phyloP scores from a whole-genome alignment of 2,113 vertebrate species.

The Eleginops maclovinus region DNA sequence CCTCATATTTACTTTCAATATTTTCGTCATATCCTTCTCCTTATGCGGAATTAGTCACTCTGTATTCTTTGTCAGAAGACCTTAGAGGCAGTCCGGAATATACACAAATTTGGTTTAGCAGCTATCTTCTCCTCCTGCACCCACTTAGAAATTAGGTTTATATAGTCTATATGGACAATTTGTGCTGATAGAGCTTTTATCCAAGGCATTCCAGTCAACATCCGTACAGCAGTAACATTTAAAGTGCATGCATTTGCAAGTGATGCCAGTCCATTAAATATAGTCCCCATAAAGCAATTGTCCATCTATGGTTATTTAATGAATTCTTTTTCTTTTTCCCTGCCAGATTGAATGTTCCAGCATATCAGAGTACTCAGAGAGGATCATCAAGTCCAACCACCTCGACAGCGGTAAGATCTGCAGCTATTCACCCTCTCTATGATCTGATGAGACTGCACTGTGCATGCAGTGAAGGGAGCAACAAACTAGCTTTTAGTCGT shows the following conservation, averaged over 20 bases:
- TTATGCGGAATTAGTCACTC: too few relatives aligned
- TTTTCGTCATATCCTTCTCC: slow-evolving; percentile 3
- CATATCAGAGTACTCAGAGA: slow-evolving; percentile 98
- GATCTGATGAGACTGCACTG: slow-evolving; percentile 14
- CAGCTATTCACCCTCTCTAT: neutral
- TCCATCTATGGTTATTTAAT: slow-evolving; percentile 4
- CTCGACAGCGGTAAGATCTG: slow-evolving; percentile 93
- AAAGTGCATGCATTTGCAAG: neutral
- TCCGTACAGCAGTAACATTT: slow-evolving; percentile 1
- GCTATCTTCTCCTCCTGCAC: neutral
- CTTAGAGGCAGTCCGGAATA: too few relatives aligned
- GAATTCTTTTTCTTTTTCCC: slow-evolving; percentile 2
- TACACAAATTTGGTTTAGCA: too few relatives aligned
- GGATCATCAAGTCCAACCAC: slow-evolving; percentile 98
- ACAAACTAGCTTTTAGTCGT: neutral
- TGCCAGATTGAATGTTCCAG: slow-evolving; percentile 98
- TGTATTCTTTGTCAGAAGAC: too few relatives aligned
- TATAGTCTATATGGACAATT: neutral
- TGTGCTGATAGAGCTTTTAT: neutral
- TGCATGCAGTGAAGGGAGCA: neutral
- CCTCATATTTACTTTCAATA: neutral
- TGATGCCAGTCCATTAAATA: neutral
- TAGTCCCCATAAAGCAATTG: neutral
- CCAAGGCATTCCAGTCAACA: neutral
- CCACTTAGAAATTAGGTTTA: neutral